These are phyloP conservation scores for Ecliptopera silaceata DNA, from an alignment of 2,888 invertebrate genomes.

Conservation along the genomic window DNA sequence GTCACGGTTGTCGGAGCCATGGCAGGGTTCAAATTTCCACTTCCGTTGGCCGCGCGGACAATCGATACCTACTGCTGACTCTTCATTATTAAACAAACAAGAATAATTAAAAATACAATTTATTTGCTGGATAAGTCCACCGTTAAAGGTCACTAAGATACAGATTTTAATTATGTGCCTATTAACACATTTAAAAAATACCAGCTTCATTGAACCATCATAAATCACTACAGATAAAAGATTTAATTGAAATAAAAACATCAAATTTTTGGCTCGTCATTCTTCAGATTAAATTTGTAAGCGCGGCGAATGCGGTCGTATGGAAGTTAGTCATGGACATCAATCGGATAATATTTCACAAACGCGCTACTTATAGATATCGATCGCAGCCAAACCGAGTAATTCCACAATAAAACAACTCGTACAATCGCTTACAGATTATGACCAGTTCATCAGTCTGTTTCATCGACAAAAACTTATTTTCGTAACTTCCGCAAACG, in stretches of 20 bases:
- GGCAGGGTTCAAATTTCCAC: conserved; percentile 75
- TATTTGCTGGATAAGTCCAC: conserved; percentile 25
- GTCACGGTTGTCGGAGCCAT: conserved; percentile 72
- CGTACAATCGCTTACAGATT: conserved; percentile 34
- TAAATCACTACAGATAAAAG: conserved; percentile 73
- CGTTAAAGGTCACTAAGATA: conserved; percentile 27
- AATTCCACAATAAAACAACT: conserved; percentile 24
- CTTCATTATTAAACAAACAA: conserved; percentile 70
- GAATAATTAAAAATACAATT: conserved; percentile 60
- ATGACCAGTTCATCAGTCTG: conserved; percentile 46
- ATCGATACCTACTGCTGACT: conserved; percentile 73
- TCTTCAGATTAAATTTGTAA: conserved; percentile 71
- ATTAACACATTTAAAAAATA: conserved; percentile 27
- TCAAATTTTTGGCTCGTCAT: conserved; percentile 70
- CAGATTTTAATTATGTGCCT: conserved; percentile 41
- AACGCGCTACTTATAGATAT: conserved; percentile 39
- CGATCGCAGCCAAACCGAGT: conserved; percentile 18
- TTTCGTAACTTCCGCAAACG: conserved; percentile 69
- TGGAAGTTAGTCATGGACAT: conserved; percentile 66
- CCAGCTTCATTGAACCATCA: conserved; percentile 43
- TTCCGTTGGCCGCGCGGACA: conserved; percentile 74
- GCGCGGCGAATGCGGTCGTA: conserved; percentile 71
- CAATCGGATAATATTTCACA: conserved; percentile 55
- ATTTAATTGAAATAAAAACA: conserved; percentile 69
- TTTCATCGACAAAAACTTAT: conserved; percentile 49